A percentile compares a stretch with the other conserved stretches of the same genome.
Evolutionary conservation across 2,888 invertebrate species (phyloP).

Genomic region (Zele albiditarsus): DNA sequence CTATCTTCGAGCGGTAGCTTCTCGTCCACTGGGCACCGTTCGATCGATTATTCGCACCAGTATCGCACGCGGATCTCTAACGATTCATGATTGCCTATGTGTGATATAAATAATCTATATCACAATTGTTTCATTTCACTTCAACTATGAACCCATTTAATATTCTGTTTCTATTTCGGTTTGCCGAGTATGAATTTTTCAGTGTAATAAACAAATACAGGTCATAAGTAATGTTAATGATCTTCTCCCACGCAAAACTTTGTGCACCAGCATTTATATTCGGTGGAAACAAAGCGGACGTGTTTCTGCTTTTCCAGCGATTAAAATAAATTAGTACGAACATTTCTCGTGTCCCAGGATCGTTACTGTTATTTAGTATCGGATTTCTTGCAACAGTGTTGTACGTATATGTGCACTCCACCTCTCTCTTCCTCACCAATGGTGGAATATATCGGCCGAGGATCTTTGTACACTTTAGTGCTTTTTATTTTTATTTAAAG

Average conservation of each 20-base stretch:
- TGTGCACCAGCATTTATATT: conserved; percentile 5
- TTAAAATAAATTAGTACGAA: conserved; percentile 52
- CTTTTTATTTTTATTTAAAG: conserved; percentile 22
- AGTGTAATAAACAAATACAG: not conserved
- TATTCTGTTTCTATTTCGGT: not conserved
- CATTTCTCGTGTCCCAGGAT: conserved; percentile 45
- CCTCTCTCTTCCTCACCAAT: conserved; percentile 6
- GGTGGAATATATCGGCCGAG: conserved; percentile 45
- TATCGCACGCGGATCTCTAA: not conserved
- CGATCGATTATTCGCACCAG: conserved; percentile 48
- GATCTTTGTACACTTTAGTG: conserved; percentile 47
- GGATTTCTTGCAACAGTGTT: conserved; percentile 43
- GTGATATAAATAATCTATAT: not conserved
- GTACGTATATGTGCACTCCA: conserved; percentile 29
- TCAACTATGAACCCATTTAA: not conserved
- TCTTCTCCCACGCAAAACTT: not conserved
- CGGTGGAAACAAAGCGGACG: conserved; percentile 3
- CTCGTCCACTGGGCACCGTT: conserved; percentile 10
- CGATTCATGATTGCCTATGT: not conserved
- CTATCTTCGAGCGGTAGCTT: conserved; percentile 45
- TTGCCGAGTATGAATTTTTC: not conserved
- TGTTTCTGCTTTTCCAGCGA: conserved; percentile 27
- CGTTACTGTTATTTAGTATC: conserved; percentile 52
- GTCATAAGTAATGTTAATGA: not conserved
- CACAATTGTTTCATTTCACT: not conserved